Base-by-base conservation (phyloP, 2,888 invertebrate species). In the Dolichomitus sp. region DNA sequence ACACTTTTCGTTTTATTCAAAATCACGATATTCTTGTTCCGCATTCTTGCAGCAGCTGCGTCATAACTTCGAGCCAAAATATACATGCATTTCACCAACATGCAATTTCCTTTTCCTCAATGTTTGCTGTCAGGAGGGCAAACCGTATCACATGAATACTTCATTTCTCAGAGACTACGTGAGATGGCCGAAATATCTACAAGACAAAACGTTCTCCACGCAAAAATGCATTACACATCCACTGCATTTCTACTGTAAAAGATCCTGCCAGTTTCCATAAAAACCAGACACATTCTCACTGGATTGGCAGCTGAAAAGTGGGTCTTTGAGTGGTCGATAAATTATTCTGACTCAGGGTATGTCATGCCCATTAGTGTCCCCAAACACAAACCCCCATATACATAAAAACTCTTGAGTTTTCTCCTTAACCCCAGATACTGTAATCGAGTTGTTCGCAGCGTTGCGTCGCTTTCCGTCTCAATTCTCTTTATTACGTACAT, bases 101-200 rank as follows among this genome's bases (percentile, higher is more conserved):
- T 61, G 48, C 50, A 45, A 23, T 73, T 48, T 27, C n/a, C 61
- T 65, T 33, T 3, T 23, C 14, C 30, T 19, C 48, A 57, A 76
- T 7, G 33, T 50, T 45, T 42, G 27, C 33, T 27, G 5, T n/a
- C 17, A 33, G 17, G 40, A 17, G n/a, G 27, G 23, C 19, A 54
- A 54, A 33, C 87, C 82, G 86, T 86, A 89, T 89, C 88, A 87
- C 88, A 84, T 87, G 84, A 88, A 87, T 87, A 88, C 85, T 89
- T 88, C 88, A 89, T 88, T 85, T 81, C 84, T 72, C 77, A 66
- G 83, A 84, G 86, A 85, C 85, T 84, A 82, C 84, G 33, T 19
- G 59, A 59, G 59, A 17, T 27, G 17, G 30, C 4, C 37, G 9
- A 40, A 63, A 27, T 65, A 45, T 23, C 23, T 27, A 65, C 27